These are phyloP conservation scores for Ephialtes manifestator DNA, from an alignment of 2,888 invertebrate genomes.

Conservation along the genomic window DNA sequence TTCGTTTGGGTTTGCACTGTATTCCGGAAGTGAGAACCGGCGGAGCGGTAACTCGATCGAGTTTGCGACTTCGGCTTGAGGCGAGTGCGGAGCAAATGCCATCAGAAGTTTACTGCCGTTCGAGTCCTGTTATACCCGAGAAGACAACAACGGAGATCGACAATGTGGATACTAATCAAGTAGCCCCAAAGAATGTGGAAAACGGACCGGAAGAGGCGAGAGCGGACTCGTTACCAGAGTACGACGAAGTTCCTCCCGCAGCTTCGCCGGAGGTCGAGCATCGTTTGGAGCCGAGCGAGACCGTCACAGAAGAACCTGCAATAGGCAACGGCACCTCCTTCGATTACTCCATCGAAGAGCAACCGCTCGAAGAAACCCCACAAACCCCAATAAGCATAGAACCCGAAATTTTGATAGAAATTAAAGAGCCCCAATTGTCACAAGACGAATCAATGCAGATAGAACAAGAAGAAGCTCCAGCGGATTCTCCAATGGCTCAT, in stretches of 20 bases:
- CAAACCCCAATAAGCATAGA: conserved; percentile 29
- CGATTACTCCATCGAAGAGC: conserved; percentile 49
- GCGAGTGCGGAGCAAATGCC: conserved; percentile 77
- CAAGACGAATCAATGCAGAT: conserved; percentile 60
- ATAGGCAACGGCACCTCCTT: conserved; percentile 44
- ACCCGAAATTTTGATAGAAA: conserved; percentile 47
- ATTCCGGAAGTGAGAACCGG: conserved; percentile 81
- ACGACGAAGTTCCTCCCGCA: conserved; percentile 44
- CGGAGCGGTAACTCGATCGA: conserved; percentile 83
- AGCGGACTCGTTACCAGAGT: conserved; percentile 45
- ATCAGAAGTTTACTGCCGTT: conserved; percentile 76
- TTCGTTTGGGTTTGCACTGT: conserved; percentile 81
- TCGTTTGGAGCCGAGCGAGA: conserved; percentile 52
- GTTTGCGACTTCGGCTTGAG: conserved; percentile 81
- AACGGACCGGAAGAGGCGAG: conserved; percentile 56
- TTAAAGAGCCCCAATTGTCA: conserved; percentile 21
- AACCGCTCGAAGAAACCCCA: conserved; percentile 23
- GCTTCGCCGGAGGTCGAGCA: conserved; percentile 38
- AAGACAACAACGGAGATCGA: conserved; percentile 45
- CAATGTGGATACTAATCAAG: conserved; percentile 43
- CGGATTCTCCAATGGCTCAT: conserved; percentile 25
- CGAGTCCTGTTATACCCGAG: conserved; percentile 74
- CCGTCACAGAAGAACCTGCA: conserved; percentile 32
- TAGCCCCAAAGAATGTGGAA: conserved; percentile 41
- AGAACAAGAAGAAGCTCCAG: conserved; percentile 2